phyloP scores from a whole-genome alignment of 2,888 invertebrate species.

The Idaea dimidiata region DNA sequence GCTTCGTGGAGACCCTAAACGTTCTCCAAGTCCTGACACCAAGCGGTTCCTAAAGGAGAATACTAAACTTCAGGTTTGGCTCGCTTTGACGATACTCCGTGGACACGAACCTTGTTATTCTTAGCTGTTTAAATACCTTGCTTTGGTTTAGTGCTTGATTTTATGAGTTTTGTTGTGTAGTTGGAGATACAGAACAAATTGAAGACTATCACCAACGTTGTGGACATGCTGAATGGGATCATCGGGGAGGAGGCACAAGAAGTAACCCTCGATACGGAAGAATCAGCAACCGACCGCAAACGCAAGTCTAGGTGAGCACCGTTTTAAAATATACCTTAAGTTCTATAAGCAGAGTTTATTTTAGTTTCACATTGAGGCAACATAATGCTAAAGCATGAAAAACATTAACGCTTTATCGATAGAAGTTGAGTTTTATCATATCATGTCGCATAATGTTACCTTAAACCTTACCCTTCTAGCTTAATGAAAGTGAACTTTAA shows the following conservation, averaged over 20 bases:
- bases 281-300: slow-evolving; percentile 50
- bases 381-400: slow-evolving; percentile 2
- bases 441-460: neutral
- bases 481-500: neutral
- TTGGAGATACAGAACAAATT: slow-evolving; percentile 89
- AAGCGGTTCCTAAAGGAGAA: slow-evolving; percentile 91
- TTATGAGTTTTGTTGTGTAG: slow-evolving; percentile 59
- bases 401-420: slow-evolving; percentile 6
- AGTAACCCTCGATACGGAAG: slow-evolving; percentile 40
- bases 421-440: neutral
- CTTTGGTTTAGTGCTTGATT: slow-evolving; percentile 13
- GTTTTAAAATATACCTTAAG: slow-evolving; percentile 2
- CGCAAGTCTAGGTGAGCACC: slow-evolving; percentile 67
- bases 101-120: neutral
- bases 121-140: slow-evolving; percentile 1
- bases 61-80: slow-evolving; percentile 89
- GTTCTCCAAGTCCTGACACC: slow-evolving; percentile 88
- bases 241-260: slow-evolving; percentile 85
- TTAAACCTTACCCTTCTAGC: neutral
- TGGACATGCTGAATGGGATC: slow-evolving; percentile 92
- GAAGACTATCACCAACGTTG: slow-evolving; percentile 92
- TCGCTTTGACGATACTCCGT: slow-evolving; percentile 20
- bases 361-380: neutral
- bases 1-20: slow-evolving; percentile 83
- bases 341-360: neutral